Evolutionary conservation across 2,797 vertebrate genomes (phyloP).

Genomic region (Cuculus canorus): DNA sequence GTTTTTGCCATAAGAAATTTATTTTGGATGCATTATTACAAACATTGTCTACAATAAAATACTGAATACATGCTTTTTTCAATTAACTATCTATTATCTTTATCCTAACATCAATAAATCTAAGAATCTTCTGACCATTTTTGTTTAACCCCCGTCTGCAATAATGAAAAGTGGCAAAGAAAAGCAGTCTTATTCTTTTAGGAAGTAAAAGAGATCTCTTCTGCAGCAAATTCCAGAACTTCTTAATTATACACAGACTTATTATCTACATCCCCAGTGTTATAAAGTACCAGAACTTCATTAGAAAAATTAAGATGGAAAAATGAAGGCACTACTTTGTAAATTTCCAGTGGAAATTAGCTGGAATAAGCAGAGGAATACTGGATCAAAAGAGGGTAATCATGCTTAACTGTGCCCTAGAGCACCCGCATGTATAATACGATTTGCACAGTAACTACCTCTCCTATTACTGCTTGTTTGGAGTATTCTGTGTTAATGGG

Average conservation of each 20-base stretch:
- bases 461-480: constrained; percentile 83
- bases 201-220: constrained; percentile 63
- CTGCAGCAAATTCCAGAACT: constrained; percentile 73
- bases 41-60: neutral
- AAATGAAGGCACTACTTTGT: constrained; percentile 82
- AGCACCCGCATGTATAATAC: constrained; percentile 79
- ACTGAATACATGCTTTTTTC: neutral
- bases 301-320: constrained; percentile 84
- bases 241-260: constrained; percentile 80
- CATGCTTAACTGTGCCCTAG: constrained; percentile 80
- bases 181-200: constrained; percentile 26
- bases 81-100: neutral
- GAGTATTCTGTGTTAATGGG: constrained; percentile 87
- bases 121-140: constrained; percentile 6
- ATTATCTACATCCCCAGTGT: constrained; percentile 81
- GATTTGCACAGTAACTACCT: constrained; percentile 85
- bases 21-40: neutral
- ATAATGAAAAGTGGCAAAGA: constrained; percentile 29
- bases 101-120: neutral
- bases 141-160: neutral
- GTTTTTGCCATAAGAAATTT: neutral
- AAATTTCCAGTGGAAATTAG: constrained; percentile 86
- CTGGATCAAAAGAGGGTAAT: constrained; percentile 90
- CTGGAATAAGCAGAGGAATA: constrained; percentile 77
- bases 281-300: constrained; percentile 80